Evolutionary conservation across 2,888 invertebrate species (phyloP), one percentile per base, ranked within the genome.

Genomic region (Amiota communis): DNA sequence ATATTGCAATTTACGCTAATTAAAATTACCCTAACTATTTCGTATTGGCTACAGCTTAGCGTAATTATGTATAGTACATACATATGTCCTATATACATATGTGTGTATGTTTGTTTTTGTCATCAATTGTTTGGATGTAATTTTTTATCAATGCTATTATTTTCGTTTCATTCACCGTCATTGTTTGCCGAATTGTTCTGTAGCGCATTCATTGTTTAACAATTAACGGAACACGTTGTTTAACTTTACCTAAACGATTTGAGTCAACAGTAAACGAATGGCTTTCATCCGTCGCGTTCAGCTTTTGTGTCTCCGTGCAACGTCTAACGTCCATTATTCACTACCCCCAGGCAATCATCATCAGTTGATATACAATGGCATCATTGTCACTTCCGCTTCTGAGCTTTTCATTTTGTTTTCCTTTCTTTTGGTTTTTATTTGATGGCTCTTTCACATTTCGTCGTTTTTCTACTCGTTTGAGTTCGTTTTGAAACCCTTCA

Each of bases 191-290:
- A 65, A 36, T 56, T 49, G 69, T 73, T 72, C 64, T 74, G 74
- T 72, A 72, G 79, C 83, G 6, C 36, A 36, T 36, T 36, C 36
- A 84, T 85, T 83, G 86, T 86, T 86, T 81, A 86, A 83, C 83
- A 83, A 83, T 83, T 83, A 86, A 80, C 81, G 76, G 79, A 78
- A 86, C 86, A 85, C 84, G 84, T 85, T 85, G 83, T 85, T 83
- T 85, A 82, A 85, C 81, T 83, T 84, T 84, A 77, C 79, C 86
- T 85, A 86, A 83, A 83, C 83, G 83, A 80, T 83, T 85, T 81
- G 84, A 83, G 86, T 85, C 86, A 84, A 83, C 86, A 84, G 81
- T 65, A 51, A 71, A 75, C 73, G 75, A 75, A 75, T 20, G 76
- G 75, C 75, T 74, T 48, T 73, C 15, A 46, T 67, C 49, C 57